Conservation (phyloP, 2,797 vertebrate genomes). For the Carapus acus region DNA sequence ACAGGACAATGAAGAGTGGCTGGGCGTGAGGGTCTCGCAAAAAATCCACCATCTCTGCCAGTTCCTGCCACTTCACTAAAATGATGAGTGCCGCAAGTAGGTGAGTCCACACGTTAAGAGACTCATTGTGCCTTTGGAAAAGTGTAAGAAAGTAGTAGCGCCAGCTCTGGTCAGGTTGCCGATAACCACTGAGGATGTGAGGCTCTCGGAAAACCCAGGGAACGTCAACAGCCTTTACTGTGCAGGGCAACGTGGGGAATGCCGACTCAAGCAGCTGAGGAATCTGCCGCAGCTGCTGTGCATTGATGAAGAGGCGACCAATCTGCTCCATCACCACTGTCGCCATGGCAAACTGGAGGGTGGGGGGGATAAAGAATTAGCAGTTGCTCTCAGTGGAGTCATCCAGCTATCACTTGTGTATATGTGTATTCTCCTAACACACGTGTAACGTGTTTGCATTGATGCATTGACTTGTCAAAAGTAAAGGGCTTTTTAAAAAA, state of each 20-base stretch:
- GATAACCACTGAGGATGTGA: conserved; percentile 85
- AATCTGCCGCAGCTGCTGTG: conserved; percentile 76
- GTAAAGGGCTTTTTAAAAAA: too few relatives aligned
- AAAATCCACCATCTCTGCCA: conserved; percentile 82
- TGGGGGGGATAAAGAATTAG: conserved; percentile 24
- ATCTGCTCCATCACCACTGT: conserved; percentile 84
- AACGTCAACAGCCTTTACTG: conserved; percentile 80
- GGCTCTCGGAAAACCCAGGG: conserved; percentile 88
- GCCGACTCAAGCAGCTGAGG: conserved; percentile 76
- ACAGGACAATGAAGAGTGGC: conserved; percentile 85
- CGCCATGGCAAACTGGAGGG: conserved; percentile 75
- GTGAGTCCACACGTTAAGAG: conserved; percentile 91
- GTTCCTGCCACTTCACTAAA: conserved; percentile 79
- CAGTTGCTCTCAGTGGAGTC: too few relatives aligned
- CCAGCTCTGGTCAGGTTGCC: conserved; percentile 84
- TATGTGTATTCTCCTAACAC: too few relatives aligned
- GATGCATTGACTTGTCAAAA: too few relatives aligned
- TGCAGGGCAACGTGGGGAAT: conserved; percentile 76
- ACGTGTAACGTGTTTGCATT: too few relatives aligned
- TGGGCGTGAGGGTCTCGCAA: conserved; percentile 82
- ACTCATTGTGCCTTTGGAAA: conserved; percentile 93
- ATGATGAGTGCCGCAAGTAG: conserved; percentile 81
- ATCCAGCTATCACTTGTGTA: too few relatives aligned
- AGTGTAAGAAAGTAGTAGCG: conserved; percentile 88
- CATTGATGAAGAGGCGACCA: conserved; percentile 77